Percentiles rank a stretch among this genome's conserved stretches.
Evolutionary conservation across 2,888 invertebrate genomes (phyloP).

Genomic region (Phyto melanocephala): DNA sequence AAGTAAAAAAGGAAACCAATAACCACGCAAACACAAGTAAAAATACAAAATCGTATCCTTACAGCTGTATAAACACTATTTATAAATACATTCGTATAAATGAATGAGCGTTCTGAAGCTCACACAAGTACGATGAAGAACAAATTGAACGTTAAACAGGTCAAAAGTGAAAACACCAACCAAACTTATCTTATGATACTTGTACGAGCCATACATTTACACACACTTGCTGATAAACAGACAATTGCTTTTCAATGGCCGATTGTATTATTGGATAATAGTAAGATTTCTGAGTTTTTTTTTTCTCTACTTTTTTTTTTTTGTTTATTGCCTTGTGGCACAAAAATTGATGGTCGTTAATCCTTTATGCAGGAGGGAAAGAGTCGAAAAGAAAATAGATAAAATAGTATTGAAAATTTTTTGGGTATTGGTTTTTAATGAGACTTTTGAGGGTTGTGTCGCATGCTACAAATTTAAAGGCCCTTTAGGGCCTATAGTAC

Average conservation of each 20-base stretch:
- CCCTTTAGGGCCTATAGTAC: not conserved
- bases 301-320: not conserved
- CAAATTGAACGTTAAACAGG: slow-evolving; percentile 63
- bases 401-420: slow-evolving; percentile 38
- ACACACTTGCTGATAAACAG: slow-evolving; percentile 50
- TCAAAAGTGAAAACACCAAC: slow-evolving; percentile 58
- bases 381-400: not conserved
- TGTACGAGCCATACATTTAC: not conserved
- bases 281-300: slow-evolving; percentile 37
- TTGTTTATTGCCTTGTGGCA: slow-evolving; percentile 28
- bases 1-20: slow-evolving; percentile 19
- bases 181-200: slow-evolving; percentile 49
- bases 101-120: slow-evolving; percentile 3
- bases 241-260: slow-evolving; percentile 50
- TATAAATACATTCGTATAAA: no score
- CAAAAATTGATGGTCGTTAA: slow-evolving; percentile 53
- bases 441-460: not conserved
- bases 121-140: slow-evolving; percentile 24
- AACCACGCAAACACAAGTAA: not conserved
- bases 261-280: slow-evolving; percentile 58
- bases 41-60: not conserved
- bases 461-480: not conserved
- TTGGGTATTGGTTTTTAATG: not conserved
- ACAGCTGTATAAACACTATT: not conserved
- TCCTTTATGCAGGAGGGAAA: slow-evolving; percentile 33